Conservation (phyloP, 2,113 vertebrate species). For the Speoplatyrhinus poulsoni region DNA sequence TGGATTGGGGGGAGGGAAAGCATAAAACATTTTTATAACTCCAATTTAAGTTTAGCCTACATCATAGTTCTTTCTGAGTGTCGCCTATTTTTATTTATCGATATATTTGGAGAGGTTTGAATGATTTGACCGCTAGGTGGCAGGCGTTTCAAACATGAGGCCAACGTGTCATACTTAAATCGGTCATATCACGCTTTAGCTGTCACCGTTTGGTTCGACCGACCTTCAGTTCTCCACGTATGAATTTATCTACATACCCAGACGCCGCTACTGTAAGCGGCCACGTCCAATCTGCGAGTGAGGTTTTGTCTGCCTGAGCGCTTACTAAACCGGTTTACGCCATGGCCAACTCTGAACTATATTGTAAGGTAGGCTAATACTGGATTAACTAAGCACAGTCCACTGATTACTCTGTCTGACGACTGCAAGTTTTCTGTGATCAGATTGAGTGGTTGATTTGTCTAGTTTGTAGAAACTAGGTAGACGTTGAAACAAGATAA, state of each 20-base stretch:
- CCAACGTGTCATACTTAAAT: neutral
- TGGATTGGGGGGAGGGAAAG: no score
- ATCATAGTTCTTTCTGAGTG: no score
- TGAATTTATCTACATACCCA: neutral
- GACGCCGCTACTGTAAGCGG: neutral
- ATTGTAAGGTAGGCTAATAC: slow-evolving; percentile 82
- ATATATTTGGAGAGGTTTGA: neutral
- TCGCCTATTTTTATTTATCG: no score
- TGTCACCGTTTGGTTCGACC: neutral
- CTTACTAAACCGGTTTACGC: slow-evolving; percentile 15
- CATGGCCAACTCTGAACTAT: slow-evolving; percentile 88
- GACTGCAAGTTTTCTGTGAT: no score
- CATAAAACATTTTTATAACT: no score
- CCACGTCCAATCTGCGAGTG: neutral
- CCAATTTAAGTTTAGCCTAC: no score
- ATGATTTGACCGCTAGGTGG: slow-evolving; percentile 60
- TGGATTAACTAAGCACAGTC: neutral
- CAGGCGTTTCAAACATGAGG: slow-evolving; percentile 13
- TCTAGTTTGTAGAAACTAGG: no score
- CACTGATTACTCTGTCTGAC: neutral
- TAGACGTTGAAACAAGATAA: no score
- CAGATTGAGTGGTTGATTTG: no score
- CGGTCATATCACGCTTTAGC: neutral
- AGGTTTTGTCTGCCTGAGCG: neutral
- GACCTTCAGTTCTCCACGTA: neutral